Evolutionary conservation across 2,113 vertebrate species (phyloP), one percentile per base, ranked within the genome.

Genomic region (Labeo rohita): DNA sequence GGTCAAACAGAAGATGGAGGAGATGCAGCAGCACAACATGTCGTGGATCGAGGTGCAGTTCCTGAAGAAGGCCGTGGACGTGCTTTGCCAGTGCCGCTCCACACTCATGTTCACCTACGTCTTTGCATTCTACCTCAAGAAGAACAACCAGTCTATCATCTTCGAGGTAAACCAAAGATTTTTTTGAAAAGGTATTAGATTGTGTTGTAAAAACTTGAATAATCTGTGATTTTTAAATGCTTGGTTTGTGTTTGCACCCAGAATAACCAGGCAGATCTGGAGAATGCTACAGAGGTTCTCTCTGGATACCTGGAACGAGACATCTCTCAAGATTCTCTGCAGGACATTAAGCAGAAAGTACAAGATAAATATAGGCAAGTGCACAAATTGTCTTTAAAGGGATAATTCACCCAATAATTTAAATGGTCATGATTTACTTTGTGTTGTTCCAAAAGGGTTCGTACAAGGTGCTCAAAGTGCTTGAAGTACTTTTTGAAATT

Each of bases 61-160:
- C 93, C 96, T 99, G 93, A 99, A 99, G 96, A 99, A 99, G 96
- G 98, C 98, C 18, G 98, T 99, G 15, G 98, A 99, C 88, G 98
- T 99, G 92, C 96, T 99, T 91, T 99, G 98, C 95, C 98, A 99
- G 96, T 99, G 98, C 93, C 98, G 98, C 93, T 98, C 98, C 95
- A 99, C 98, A 70, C 98, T 99, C 94, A 99, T 99, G 98, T 99
- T 99, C 96, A 99, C 98, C 92, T 99, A 99, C 84, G 98, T 99
- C 94, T 99, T 99, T 95, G 98, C 98, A 93, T 99, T 99, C 98
- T 99, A 99, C 98, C 98, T 99, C 98, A 99, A 98, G 96, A 99
- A 99, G 97, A 99, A 99, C 96, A 99, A 99, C 96, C 98, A 99
- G 96, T 99, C 98, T 94, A 99, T 99, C 95, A 99, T 99, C 94